Evolutionary conservation across 1,140 invertebrate genomes (phyloP), one percentile per base, ranked within the genome.

Genomic region (Camponotus vicinus): DNA sequence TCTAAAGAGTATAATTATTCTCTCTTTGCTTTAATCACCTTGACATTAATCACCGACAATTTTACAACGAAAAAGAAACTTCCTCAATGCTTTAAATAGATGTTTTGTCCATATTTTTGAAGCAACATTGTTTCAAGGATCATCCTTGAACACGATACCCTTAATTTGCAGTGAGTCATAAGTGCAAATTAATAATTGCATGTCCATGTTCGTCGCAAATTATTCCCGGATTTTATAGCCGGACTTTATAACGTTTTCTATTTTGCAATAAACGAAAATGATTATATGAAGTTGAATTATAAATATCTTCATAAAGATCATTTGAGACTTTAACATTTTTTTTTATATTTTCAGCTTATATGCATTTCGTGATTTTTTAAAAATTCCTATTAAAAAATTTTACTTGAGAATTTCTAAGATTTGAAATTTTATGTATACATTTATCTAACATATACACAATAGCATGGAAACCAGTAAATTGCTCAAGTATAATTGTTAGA

Each of bases 21-120:
- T 27, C 45, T 59, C 13, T 2, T 73, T 86, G n/a, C 52, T 67
- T 84, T 11, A 67, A 87, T 87, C 55, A 21, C 34, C 63, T 57
- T 82, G 71, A 18, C 86, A 77, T 64, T 75, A 88, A 77, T 88
- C 49, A 37, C 27, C 6, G n/a, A 9, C 0, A 37, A 52, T 88
- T 84, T 87, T 49, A n/a, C 42, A 42, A 5, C 18, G 13, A 55
- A 52, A 63, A 64, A 78, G 57, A 49, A 59, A n/a, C 27, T 15
- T 83, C 15, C 6, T 11, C 11, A 18, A 82, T 8, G 21, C 15
- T 57, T 69, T 42, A 32, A 40, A 67, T 73, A 45, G 21, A 32
- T 32, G 34, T 64, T 75, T 67, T 8, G 55, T 40, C 63, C 13
- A 8, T 57, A 18, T 76, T 59, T 76, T 76, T 27, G n/a, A 42